phyloP scores from a whole-genome alignment of 1,140 invertebrate genomes.

The Panulirus ornatus region DNA sequence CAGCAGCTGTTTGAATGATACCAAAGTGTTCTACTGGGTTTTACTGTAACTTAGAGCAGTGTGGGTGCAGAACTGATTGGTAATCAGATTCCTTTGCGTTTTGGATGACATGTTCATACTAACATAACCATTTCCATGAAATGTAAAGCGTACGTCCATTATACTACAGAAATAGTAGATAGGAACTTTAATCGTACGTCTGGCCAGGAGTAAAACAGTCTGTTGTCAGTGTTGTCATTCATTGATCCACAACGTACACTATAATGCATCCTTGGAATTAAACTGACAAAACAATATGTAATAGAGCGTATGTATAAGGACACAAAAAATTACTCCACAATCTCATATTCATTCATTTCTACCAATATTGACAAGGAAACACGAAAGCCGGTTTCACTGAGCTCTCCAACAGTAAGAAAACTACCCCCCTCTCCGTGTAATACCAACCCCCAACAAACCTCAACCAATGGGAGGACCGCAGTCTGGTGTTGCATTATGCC shows the following conservation, averaged over 20 bases:
- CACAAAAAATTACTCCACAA: not conserved
- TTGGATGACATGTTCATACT: no score
- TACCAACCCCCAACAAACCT: not conserved
- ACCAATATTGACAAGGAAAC: not conserved
- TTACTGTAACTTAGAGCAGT: not conserved
- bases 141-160: no score
- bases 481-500: no score
- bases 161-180: not conserved
- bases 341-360: not conserved
- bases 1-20: not conserved
- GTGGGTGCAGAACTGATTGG: not conserved
- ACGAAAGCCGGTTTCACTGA: not conserved
- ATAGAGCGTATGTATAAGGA: not conserved
- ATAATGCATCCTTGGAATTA: not conserved
- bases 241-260: not conserved
- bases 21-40: not conserved
- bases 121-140: no score
- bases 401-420: not conserved
- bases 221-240: not conserved
- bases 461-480: not conserved
- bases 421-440: not conserved
- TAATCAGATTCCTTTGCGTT: no score
- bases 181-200: not conserved
- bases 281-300: not conserved
- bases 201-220: not conserved